Evolutionary conservation across 2,888 invertebrate genomes (phyloP), one percentile per base, ranked within the genome.

Genomic region (Stratiomys singularior): DNA sequence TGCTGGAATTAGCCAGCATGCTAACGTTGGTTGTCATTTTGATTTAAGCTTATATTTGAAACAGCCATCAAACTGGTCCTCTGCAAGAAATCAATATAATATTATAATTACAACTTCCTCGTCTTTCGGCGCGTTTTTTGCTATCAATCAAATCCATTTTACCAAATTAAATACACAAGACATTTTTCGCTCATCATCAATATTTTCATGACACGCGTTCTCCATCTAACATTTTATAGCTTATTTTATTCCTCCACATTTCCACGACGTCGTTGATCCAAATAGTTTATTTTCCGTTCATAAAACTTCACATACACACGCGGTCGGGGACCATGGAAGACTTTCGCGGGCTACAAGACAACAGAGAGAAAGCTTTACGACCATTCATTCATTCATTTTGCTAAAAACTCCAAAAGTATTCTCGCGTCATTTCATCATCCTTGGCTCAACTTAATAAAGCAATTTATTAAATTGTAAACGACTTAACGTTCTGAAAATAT

Each of bases 391-490:
- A 30, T 64, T 27, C 28, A 64, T 27, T 64, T 28, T 27, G n/a
- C 28, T 67, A 44, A 27, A 52, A 71, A 52, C 64, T 64, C 1
- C 1, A 30, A 64, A 64, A 28, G 30, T 71, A 71, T 47, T 71
- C 44, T 74, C 60, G 23, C 60, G 44, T 74, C 74, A 58, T 74
- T 60, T 58, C 37, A 58, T 74, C 74, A 58, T 74, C 37, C 58
- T 74, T 27, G 15, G 28, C 60, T 37, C 28, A 23, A 72, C 52
- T 72, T 72, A 72, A 72, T 72, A 60, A 74, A 74, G 74, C 74
- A 58, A 74, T 74, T 74, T 74, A 74, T 74, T 74, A 74, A 74
- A 74, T 74, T 74, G 58, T 74, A 58, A 74, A 74, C 58, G 74
- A 74, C 74, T 58, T 44, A 74, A 44, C 74, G 60, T 58, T 74